Conservation (phyloP, 1,140 invertebrate species). For the Heliconius melpomene region DNA sequence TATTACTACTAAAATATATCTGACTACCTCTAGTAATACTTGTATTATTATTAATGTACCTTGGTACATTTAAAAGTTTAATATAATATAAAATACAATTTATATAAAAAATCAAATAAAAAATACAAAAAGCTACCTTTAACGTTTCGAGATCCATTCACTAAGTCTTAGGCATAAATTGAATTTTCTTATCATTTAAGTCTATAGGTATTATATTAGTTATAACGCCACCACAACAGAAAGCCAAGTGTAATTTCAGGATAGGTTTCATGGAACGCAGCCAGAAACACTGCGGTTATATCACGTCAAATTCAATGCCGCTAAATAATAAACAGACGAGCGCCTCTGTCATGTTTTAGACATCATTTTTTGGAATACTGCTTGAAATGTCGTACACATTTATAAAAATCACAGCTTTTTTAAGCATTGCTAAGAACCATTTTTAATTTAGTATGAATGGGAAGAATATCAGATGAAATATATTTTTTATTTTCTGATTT, state of each 20-base stretch:
- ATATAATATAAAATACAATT: too few relatives aligned
- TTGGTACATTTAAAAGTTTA: too few relatives aligned
- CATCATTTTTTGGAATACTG: conserved; percentile 15
- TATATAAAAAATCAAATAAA: too few relatives aligned
- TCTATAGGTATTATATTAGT: not conserved
- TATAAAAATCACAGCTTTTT: not conserved
- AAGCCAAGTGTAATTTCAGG: conserved; percentile 25
- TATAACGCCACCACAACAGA: conserved; percentile 16
- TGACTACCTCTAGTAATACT: too few relatives aligned
- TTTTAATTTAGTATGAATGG: not conserved
- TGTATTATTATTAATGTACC: too few relatives aligned
- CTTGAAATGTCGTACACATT: not conserved
- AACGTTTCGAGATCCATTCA: too few relatives aligned
- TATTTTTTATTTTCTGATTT: not conserved
- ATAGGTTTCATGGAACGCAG: conserved; percentile 29
- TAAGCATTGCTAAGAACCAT: not conserved
- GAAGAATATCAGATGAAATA: not conserved
- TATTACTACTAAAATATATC: too few relatives aligned
- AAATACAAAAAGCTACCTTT: too few relatives aligned
- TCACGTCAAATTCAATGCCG: conserved; percentile 34
- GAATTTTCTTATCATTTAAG: not conserved
- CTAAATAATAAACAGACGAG: conserved; percentile 32
- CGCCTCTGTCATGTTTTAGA: conserved; percentile 18
- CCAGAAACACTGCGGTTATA: conserved; percentile 36
- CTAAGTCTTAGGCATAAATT: not conserved